A percentile compares a stretch with the other conserved stretches of the same genome.
phyloP scores from a whole-genome alignment of 2,888 invertebrate species.

The Platycheirus albimanus region DNA sequence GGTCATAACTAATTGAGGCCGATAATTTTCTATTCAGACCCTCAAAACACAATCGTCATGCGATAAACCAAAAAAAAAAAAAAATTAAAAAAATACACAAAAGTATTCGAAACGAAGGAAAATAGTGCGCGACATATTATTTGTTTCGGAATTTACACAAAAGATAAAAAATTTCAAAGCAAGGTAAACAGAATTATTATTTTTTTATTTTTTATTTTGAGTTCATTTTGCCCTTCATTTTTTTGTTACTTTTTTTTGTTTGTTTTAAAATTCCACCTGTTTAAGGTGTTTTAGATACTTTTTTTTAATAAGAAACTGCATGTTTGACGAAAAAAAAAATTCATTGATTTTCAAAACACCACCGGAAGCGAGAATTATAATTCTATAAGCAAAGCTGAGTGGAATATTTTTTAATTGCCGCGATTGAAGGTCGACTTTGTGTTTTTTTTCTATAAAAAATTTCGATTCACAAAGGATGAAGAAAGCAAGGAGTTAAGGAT shows the following conservation, averaged over 20 bases:
- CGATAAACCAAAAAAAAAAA: neutral
- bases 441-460: neutral
- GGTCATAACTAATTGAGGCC: conserved; percentile 22
- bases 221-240: neutral
- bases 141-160: conserved; percentile 5
- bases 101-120: neutral
- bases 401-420: neutral
- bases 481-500: neutral
- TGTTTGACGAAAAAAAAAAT: neutral
- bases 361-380: neutral
- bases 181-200: conserved; percentile 29
- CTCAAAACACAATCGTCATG: conserved; percentile 13
- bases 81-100: neutral
- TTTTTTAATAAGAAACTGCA: neutral
- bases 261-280: conserved; percentile 35
- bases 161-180: conserved; percentile 30
- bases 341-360: neutral
- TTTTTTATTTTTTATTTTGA: conserved; percentile 6
- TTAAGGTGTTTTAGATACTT: conserved; percentile 31
- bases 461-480: conserved; percentile 9
- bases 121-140: neutral
- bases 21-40: conserved; percentile 16
- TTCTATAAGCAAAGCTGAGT: neutral
- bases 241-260: neutral
- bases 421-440: neutral